Percentiles rank a stretch among this genome's conserved stretches.
Conservation (phyloP, 2,113 vertebrate species). For the Erpornis zantholeuca region DNA sequence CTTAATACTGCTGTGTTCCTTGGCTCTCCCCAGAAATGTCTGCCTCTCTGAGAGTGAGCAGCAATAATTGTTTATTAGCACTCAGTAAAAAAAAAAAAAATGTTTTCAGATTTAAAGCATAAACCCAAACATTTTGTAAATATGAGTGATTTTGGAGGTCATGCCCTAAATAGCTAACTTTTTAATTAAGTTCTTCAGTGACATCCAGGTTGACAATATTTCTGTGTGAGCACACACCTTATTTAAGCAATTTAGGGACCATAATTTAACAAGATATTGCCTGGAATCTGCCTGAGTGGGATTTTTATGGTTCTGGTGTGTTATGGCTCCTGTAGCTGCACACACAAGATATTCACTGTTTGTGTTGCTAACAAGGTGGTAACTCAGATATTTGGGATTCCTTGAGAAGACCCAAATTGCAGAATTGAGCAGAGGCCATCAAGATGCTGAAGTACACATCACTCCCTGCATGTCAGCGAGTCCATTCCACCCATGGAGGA, state of each 20-base stretch:
- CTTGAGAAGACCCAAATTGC: background rate
- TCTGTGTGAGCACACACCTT: background rate
- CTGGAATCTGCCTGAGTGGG: background rate
- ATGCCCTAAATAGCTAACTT: background rate
- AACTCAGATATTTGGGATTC: background rate
- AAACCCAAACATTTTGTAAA: background rate
- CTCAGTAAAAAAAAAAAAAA: background rate
- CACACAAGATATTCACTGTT: too few species aligned
- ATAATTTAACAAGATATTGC: background rate
- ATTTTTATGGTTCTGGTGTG: background rate
- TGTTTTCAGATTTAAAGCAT: background rate
- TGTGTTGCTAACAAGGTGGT: background rate
- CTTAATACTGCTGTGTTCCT: background rate
- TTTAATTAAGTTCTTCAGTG: background rate
- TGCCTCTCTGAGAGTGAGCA: background rate
- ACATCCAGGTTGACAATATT: rapidly evolving
- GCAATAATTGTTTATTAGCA: background rate
- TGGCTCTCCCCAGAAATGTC: background rate
- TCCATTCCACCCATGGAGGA: background rate
- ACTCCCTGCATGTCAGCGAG: rapidly evolving
- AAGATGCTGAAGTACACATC: background rate
- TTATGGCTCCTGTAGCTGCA: background rate
- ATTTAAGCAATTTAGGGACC: background rate
- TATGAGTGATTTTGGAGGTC: too few species aligned
- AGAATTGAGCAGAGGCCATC: background rate